Conservation (phyloP, 2,113 vertebrate species). For the Entelurus aequoreus region DNA sequence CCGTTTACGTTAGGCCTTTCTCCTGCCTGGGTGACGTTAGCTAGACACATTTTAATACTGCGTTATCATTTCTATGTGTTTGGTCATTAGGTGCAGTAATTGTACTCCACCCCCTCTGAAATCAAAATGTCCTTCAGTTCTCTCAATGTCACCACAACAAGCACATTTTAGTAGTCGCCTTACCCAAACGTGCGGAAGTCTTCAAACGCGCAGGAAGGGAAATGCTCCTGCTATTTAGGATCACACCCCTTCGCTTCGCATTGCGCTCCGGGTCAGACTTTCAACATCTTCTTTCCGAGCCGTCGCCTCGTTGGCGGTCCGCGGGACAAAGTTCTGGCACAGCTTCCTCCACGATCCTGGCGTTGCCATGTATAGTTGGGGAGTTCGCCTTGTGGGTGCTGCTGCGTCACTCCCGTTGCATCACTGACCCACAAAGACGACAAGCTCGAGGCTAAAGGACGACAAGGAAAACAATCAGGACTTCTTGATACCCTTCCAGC, state of each 20-base stretch:
- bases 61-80: no score
- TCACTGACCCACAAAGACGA: slow-evolving; percentile 64
- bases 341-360: slow-evolving; percentile 43
- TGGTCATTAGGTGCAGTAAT: no score
- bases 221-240: slow-evolving; percentile 41
- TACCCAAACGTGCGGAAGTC: slow-evolving; percentile 51
- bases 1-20: no score
- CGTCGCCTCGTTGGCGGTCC: slow-evolving; percentile 25
- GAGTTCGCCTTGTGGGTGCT: slow-evolving; percentile 43
- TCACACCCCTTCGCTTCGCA: slow-evolving; percentile 27
- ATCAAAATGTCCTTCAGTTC: slow-evolving; percentile 19
- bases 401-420: slow-evolving; percentile 65
- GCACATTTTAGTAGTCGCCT: slow-evolving; percentile 37
- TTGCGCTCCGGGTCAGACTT: slow-evolving; percentile 32
- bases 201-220: slow-evolving; percentile 34
- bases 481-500: slow-evolving; percentile 27
- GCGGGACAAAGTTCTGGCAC: slow-evolving; percentile 37
- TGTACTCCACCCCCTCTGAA: no score
- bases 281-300: slow-evolving; percentile 31
- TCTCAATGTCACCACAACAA: slow-evolving; percentile 28
- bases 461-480: slow-evolving; percentile 43
- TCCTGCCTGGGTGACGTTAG: no score
- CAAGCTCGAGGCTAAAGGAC: slow-evolving; percentile 52
- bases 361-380: slow-evolving; percentile 40
- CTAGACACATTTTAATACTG: no score